Conservation (phyloP, 2,113 vertebrate species). For the Hydropotes inermis region DNA sequence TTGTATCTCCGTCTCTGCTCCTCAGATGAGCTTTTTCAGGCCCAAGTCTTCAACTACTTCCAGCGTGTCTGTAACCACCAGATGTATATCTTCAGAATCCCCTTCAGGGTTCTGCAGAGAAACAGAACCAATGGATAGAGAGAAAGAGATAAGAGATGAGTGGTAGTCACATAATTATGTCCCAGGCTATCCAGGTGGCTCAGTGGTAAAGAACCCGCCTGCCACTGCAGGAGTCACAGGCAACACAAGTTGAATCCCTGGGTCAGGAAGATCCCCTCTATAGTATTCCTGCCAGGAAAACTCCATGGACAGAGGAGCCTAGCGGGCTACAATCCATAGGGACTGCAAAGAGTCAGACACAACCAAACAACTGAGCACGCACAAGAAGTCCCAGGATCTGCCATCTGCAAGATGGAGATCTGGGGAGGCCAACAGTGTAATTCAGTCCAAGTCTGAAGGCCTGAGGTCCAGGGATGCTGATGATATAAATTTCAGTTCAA, state of each 20-base stretch:
- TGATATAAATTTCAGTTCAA: not conserved
- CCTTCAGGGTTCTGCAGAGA: not conserved
- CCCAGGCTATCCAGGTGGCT: not conserved
- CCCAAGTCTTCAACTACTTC: not conserved
- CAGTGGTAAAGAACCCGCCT: not conserved
- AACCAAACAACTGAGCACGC: not conserved
- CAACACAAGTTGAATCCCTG: rapidly evolving
- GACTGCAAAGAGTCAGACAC: not conserved
- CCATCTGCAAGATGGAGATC: rapidly evolving
- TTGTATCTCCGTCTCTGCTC: not conserved
- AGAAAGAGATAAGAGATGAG: not conserved
- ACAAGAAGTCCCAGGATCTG: not conserved
- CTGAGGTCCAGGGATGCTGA: not conserved
- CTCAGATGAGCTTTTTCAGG: not conserved
- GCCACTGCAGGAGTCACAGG: not conserved
- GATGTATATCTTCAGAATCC: not conserved
- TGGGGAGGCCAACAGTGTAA: not conserved
- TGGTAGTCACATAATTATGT: not conserved
- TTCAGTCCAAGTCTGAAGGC: not conserved
- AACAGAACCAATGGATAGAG: not conserved
- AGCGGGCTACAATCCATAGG: not conserved
- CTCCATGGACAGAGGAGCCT: not conserved
- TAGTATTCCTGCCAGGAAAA: not conserved
- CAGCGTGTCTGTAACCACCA: not conserved
- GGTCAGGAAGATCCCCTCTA: not conserved